Percentiles rank a stretch among this genome's conserved stretches.
These are phyloP conservation scores for Pristionchus pacificus DNA, from an alignment of 1,140 invertebrate genomes.

Conservation along the genomic window DNA sequence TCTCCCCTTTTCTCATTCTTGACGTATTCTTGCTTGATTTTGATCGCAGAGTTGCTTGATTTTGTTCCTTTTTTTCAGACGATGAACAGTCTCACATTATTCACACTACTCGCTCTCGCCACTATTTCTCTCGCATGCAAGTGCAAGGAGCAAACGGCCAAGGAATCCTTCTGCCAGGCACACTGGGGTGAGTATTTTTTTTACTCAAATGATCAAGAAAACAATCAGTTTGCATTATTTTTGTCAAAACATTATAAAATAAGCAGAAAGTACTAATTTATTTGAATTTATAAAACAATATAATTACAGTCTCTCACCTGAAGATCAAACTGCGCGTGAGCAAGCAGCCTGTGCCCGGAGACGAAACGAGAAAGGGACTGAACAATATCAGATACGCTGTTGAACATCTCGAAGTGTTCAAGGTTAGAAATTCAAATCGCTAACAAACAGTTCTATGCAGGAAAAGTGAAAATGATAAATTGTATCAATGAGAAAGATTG, in stretches of 20 bases:
- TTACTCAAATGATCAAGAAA: no score
- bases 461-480: no score
- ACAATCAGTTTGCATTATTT: no score
- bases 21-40: no score
- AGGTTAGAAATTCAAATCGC: slow-evolving; percentile 15
- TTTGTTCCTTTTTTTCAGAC: slow-evolving; percentile 7
- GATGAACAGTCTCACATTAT: neutral
- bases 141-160: slow-evolving; percentile 30
- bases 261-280: no score
- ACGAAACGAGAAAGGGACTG: slow-evolving; percentile 32
- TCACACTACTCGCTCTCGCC: slow-evolving; percentile 4
- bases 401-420: slow-evolving; percentile 32
- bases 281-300: slow-evolving; percentile 12
- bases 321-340: slow-evolving; percentile 37
- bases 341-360: slow-evolving; percentile 32
- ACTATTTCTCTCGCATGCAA: slow-evolving; percentile 29
- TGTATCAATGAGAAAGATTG: no score
- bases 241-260: no score
- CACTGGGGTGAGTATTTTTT: slow-evolving; percentile 37
- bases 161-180: slow-evolving; percentile 36
- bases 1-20: no score
- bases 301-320: slow-evolving; percentile 36
- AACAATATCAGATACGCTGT: slow-evolving; percentile 40
- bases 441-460: no score
- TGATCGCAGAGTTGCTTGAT: no score